These are phyloP conservation scores for Drosophila vallismaia DNA, from an alignment of 2,888 invertebrate species.

Conservation along the genomic window DNA sequence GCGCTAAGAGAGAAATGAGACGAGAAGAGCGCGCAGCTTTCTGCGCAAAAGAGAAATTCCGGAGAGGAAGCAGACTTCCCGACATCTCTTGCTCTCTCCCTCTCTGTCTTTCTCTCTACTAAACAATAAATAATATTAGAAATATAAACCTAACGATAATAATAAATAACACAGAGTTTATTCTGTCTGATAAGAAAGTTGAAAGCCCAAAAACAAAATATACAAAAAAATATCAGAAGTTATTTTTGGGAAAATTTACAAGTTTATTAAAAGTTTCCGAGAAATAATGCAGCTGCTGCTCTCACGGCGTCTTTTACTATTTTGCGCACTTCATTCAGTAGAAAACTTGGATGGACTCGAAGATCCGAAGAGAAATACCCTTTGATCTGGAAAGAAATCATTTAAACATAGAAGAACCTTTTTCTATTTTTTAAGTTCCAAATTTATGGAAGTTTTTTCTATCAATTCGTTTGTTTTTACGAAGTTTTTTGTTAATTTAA, in stretches of 20 bases:
- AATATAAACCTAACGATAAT: conserved; percentile 20
- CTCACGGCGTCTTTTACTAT: conserved; percentile 52
- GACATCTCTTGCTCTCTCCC: conserved; percentile 1
- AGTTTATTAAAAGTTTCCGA: background rate
- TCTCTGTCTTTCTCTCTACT: conserved; percentile 10
- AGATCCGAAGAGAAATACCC: too few species aligned
- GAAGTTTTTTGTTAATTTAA: too few species aligned
- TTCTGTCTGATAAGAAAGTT: conserved; percentile 7
- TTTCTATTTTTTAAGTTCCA: too few species aligned
- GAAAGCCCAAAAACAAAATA: background rate
- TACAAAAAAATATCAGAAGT: background rate
- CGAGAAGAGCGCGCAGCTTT: conserved; percentile 60
- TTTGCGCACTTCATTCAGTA: conserved; percentile 65
- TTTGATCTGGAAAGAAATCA: too few species aligned
- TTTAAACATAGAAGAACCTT: too few species aligned
- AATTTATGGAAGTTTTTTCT: too few species aligned
- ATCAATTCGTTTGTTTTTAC: too few species aligned
- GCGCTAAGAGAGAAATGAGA: conserved; percentile 18
- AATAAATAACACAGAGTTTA: conserved; percentile 21
- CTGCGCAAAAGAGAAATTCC: conserved; percentile 62
- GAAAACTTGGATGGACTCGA: conserved; percentile 3
- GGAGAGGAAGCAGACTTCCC: conserved; percentile 12
- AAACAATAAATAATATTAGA: conserved; percentile 42
- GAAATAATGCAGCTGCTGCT: conserved; percentile 10
- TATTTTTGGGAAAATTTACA: background rate